These are phyloP conservation scores for Girardinichthys multiradiatus DNA, from an alignment of 2,113 vertebrate species.

Conservation along the genomic window DNA sequence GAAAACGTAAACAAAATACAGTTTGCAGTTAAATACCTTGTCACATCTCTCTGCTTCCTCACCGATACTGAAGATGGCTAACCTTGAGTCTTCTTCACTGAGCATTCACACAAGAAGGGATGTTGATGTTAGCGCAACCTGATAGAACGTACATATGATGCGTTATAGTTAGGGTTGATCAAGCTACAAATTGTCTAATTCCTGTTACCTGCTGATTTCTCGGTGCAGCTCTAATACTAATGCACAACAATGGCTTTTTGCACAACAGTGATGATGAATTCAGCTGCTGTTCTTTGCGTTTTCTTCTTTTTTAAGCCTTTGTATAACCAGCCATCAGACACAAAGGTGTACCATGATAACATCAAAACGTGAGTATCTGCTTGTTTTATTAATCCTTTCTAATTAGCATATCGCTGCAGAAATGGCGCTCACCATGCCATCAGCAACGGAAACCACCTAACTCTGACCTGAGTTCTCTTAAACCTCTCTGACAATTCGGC, in stretches of 20 bases:
- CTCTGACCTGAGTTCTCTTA: conserved; percentile 35
- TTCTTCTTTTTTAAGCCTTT: conserved; percentile 83
- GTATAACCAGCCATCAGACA: conserved; percentile 98
- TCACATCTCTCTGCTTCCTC: too few relatives aligned
- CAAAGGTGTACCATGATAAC: conserved; percentile 99
- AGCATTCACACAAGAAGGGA: not conserved
- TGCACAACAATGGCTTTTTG: too few relatives aligned
- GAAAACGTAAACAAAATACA: not conserved
- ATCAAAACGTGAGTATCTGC: conserved; percentile 95
- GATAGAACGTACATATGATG: not conserved
- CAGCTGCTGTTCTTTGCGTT: not conserved
- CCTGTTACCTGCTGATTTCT: not conserved
- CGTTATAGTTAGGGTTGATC: too few relatives aligned
- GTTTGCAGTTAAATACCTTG: not conserved
- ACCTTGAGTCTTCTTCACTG: too few relatives aligned
- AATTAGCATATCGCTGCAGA: not conserved
- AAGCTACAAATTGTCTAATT: not conserved
- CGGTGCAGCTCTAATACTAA: too few relatives aligned
- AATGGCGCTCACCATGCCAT: not conserved
- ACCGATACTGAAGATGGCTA: too few relatives aligned
- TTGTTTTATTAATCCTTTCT: not conserved
- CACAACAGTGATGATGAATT: conserved; percentile 47
- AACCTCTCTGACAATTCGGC: conserved; percentile 39
- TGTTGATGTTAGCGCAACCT: not conserved
- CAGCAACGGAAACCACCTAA: conserved; percentile 6